Evolutionary conservation across 2,797 vertebrate species (phyloP).

Genomic region (Antrozous pallidus): DNA sequence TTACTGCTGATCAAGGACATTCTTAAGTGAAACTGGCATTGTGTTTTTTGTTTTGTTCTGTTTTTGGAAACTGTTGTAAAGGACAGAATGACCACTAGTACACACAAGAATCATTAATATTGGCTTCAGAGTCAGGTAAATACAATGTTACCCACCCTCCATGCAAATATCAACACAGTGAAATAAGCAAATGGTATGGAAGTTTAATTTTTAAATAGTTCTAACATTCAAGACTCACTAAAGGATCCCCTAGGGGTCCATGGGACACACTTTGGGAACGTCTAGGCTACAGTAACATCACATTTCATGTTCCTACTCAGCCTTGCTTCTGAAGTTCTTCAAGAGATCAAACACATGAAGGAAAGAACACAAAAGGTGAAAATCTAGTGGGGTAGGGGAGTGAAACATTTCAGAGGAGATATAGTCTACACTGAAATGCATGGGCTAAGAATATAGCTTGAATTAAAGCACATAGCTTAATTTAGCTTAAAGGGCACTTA

Average conservation of each 20-base stretch:
- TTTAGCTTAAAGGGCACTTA: slow-evolving; percentile 51
- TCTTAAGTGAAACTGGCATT: not conserved
- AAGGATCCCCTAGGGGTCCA: rapidly evolving
- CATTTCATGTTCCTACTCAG: not conserved
- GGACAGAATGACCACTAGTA: not conserved
- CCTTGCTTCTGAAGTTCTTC: not conserved
- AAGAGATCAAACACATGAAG: slow-evolving; percentile 16
- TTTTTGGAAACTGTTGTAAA: not conserved
- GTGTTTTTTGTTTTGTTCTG: not conserved
- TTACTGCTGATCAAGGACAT: not conserved
- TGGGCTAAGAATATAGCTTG: slow-evolving; percentile 23
- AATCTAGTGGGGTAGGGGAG: not conserved
- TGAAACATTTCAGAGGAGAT: slow-evolving; percentile 25
- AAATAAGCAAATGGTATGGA: not conserved
- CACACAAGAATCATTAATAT: not conserved
- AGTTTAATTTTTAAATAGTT: not conserved
- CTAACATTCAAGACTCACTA: not conserved
- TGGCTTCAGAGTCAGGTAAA: not conserved
- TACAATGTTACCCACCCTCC: not conserved
- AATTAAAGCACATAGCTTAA: slow-evolving; percentile 50
- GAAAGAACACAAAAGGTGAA: slow-evolving; percentile 34
- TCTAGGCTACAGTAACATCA: not conserved
- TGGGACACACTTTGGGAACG: not conserved
- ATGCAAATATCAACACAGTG: not conserved
- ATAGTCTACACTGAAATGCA: not conserved